Evolutionary conservation across 2,113 vertebrate genomes (phyloP).

Genomic region (Phrynosoma blainvillii): DNA sequence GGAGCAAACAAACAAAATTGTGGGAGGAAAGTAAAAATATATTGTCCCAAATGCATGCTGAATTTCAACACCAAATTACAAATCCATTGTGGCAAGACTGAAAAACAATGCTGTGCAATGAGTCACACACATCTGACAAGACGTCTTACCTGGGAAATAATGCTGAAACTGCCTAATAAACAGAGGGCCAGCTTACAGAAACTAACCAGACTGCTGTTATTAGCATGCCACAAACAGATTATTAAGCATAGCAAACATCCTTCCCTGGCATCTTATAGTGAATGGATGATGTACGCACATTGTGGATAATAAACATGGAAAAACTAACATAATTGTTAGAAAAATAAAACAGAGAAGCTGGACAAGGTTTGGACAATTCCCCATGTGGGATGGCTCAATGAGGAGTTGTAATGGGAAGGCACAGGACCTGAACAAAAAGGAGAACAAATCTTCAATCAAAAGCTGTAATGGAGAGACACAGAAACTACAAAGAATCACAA

Average conservation of each 20-base stretch:
- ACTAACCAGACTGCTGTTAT: conserved; percentile 7
- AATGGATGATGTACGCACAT: conserved; percentile 6
- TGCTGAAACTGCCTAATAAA: neutral
- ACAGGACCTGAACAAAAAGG: no score
- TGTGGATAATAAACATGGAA: neutral
- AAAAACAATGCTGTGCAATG: neutral
- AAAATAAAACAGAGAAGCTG: neutral
- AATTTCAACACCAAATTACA: neutral
- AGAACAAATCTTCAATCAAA: neutral
- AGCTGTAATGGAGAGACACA: neutral
- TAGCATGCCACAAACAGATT: neutral
- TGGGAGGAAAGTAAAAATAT: neutral
- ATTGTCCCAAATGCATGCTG: neutral
- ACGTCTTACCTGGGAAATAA: neutral
- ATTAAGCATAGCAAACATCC: neutral
- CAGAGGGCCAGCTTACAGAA: neutral
- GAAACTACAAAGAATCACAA: no score
- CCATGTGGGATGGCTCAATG: neutral
- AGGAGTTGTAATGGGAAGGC: neutral
- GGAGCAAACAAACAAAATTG: neutral
- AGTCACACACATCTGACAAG: neutral
- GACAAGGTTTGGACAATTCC: neutral
- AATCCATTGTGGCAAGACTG: neutral
- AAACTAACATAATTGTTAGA: neutral
- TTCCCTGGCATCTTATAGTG: neutral